Evolutionary conservation across 2,888 invertebrate genomes (phyloP), one percentile per base, ranked within the genome.

Genomic region (Odontocolon sp.): DNA sequence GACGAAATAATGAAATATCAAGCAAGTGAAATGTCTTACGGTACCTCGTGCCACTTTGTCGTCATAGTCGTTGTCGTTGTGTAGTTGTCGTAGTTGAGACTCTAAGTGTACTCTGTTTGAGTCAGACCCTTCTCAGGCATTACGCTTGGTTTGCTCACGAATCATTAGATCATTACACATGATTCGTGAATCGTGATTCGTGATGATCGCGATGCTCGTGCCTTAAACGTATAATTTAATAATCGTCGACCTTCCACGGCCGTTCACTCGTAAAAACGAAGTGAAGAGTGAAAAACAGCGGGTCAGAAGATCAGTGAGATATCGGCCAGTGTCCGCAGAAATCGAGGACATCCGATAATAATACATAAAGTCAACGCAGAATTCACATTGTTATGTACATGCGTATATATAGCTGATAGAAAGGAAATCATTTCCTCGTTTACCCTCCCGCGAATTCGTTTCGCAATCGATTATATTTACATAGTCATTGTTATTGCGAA

Each of bases 41-140:
- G 83, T 83, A 81, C 74, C 63, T 75, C 78, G 83, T 82, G 79
- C 82, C 81, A 83, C 82, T 80, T 83, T 68, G 73, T 70, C 40
- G 61, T 33, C 50, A 47, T 28, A 11, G 8, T 75, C 42, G 21
- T n/a, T n/a, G n/a, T n/a, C n/a, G n/a, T n/a, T n/a, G n/a, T n/a
- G n/a, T n/a, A n/a, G n/a, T n/a, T 33, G 54, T 54, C 31, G 14
- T 54, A 54, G 54, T 33, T 18, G 33, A 33, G 50, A 52, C 11
- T 28, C 26, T 16, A 4, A 18, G 16, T 18, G 14, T 14, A 3
- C 16, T 18, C 9, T 16, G 18, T 4, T 9, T 18, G 54, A 28
- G 4, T 28, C 31, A 42, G 54, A 47, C 61, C 31, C 40, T 18
- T 40, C 9, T 8, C 26, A 16, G 33, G 14, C 21, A n/a, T n/a